Percentiles rank a stretch among this genome's conserved stretches.
Evolutionary conservation across 2,797 vertebrate genomes (phyloP).

Genomic region (Synaphobranchus kaupii): DNA sequence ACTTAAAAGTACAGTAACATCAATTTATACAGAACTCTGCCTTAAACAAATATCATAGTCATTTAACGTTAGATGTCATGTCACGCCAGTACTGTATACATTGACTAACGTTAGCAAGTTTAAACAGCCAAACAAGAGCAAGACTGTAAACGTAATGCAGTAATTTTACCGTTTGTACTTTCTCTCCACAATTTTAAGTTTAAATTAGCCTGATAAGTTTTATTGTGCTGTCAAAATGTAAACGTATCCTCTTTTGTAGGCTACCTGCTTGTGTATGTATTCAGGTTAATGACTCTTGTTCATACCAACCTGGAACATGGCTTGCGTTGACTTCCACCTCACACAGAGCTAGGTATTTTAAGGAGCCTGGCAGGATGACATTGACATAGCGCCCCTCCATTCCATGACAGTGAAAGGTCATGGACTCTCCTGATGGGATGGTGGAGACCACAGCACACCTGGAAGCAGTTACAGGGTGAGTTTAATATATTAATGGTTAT

Average conservation of each 20-base stretch:
- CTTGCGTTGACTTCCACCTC: slow-evolving; percentile 59
- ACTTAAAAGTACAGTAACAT: too few relatives aligned
- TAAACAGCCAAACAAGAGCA: too few relatives aligned
- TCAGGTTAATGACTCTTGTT: background rate
- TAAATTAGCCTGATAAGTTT: background rate
- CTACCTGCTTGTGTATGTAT: background rate
- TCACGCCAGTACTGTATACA: too few relatives aligned
- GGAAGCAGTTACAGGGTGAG: background rate
- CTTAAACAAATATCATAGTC: too few relatives aligned
- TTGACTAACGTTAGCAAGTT: too few relatives aligned
- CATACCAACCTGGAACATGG: background rate
- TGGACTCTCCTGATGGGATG: slow-evolving; percentile 30
- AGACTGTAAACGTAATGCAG: too few relatives aligned
- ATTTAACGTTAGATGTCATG: too few relatives aligned
- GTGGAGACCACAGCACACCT: slow-evolving; percentile 53
- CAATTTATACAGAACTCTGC: too few relatives aligned
- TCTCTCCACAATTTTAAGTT: too few relatives aligned
- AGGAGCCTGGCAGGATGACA: slow-evolving; percentile 45
- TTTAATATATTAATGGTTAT: background rate
- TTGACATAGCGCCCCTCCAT: slow-evolving; percentile 60
- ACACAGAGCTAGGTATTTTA: slow-evolving; percentile 39
- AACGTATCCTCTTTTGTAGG: background rate
- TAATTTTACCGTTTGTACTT: too few relatives aligned
- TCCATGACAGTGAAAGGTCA: slow-evolving; percentile 45
- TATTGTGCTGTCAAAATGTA: background rate